Conservation (phyloP, 2,888 invertebrate species). For the Eupithecia tripunctaria region DNA sequence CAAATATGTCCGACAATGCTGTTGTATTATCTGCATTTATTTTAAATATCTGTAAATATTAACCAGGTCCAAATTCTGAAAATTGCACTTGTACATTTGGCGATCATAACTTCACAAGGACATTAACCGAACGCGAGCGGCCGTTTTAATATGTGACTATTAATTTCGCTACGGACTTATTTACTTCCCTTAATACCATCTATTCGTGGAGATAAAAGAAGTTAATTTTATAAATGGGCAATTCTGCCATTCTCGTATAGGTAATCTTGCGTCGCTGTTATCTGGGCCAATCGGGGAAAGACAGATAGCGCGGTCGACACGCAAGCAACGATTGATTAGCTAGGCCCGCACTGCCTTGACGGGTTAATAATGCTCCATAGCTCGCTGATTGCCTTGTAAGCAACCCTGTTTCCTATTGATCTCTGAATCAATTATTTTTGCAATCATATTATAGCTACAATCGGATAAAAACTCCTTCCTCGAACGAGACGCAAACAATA, state of each 20-base stretch:
- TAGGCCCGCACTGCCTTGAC: slow-evolving; percentile 77
- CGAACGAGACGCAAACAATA: background rate
- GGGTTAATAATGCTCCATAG: slow-evolving; percentile 80
- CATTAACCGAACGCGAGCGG: slow-evolving; percentile 45
- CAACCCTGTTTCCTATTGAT: slow-evolving; percentile 70
- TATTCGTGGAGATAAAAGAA: slow-evolving; percentile 79
- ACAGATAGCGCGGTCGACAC: slow-evolving; percentile 83
- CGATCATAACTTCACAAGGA: slow-evolving; percentile 33
- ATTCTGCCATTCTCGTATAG: slow-evolving; percentile 77
- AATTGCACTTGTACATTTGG: slow-evolving; percentile 37
- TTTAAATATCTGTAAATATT: slow-evolving; percentile 35
- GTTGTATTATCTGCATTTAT: slow-evolving; percentile 37
- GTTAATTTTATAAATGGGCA: slow-evolving; percentile 82
- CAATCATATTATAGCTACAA: slow-evolving; percentile 57
- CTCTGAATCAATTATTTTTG: slow-evolving; percentile 69
- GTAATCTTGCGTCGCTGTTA: slow-evolving; percentile 80
- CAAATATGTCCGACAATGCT: slow-evolving; percentile 31
- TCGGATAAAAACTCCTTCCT: slow-evolving; percentile 31
- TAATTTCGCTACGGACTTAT: slow-evolving; percentile 73
- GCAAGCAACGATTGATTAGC: slow-evolving; percentile 83
- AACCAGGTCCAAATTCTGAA: slow-evolving; percentile 38
- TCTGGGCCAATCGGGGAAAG: slow-evolving; percentile 80
- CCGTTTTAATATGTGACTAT: slow-evolving; percentile 63
- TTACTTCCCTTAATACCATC: slow-evolving; percentile 73
- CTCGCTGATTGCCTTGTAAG: slow-evolving; percentile 79